Conservation (phyloP, 2,888 invertebrate genomes). For the Sarcophaga subvicina region DNA sequence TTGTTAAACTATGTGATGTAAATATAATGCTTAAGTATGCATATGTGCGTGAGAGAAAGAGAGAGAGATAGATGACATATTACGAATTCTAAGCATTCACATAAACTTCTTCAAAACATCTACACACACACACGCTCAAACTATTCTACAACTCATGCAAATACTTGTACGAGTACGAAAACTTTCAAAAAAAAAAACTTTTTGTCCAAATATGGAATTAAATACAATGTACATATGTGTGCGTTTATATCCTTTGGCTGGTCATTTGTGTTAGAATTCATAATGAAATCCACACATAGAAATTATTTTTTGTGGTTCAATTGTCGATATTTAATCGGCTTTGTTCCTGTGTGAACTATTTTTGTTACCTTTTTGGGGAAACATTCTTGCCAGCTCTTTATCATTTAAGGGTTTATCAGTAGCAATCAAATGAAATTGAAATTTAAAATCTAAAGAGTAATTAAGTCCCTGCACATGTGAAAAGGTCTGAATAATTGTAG, state of each 20-base stretch:
- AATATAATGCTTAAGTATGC: neutral
- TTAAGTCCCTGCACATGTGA: too few relatives aligned
- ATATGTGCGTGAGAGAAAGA: neutral
- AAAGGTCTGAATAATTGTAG: too few relatives aligned
- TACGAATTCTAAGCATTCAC: neutral
- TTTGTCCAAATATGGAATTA: neutral
- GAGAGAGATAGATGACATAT: neutral
- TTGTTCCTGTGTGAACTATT: too few relatives aligned
- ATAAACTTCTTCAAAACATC: neutral
- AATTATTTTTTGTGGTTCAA: conserved; percentile 76
- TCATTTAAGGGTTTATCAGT: too few relatives aligned
- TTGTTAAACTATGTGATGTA: conserved; percentile 45
- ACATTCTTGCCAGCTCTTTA: too few relatives aligned
- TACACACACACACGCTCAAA: too few relatives aligned
- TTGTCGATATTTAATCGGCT: conserved; percentile 54
- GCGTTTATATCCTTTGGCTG: neutral
- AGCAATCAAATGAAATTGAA: too few relatives aligned
- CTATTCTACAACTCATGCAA: neutral
- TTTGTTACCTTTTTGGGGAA: too few relatives aligned
- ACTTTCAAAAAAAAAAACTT: neutral
- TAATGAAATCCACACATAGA: neutral
- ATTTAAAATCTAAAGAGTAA: too few relatives aligned
- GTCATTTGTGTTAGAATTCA: neutral
- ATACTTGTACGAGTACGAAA: too few relatives aligned
- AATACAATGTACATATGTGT: conserved; percentile 20